Base-by-base conservation (phyloP, 2,797 vertebrate genomes). In the Hirundo rustica region DNA sequence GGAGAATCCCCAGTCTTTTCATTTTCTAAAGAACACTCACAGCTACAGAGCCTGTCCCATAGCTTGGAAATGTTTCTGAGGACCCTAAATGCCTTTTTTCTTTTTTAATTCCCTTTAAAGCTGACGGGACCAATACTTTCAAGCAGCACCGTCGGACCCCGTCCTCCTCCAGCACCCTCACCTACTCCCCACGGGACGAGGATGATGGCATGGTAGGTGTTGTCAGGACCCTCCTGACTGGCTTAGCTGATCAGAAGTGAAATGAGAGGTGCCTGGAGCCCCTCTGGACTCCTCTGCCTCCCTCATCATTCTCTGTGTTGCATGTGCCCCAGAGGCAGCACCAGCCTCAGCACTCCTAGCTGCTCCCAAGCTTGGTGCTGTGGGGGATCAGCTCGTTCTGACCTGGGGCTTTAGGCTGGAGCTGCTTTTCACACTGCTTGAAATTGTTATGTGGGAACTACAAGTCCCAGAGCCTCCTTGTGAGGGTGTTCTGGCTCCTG, bases 111-210 rank as follows among this genome's bases (percentile, higher is more conserved):
- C 79, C n/a, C 65, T 55, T 94, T 94, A 30, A 96, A 99, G 99
- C 98, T 30, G 99, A 99, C 26, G 98, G 98, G 44, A 97, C 98
- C 94, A 98, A 96, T 86, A 99, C 97, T 7, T 99, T 99, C 87
- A 99, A 99, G 79, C 99, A 99, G 97, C 99, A 99, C 73, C 98
- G 99, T 47, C 98, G 99, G 95, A 99, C 99, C 3, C 99, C 99
- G 2, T 99, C 99, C n/a, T 98, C 99, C 72, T 99, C 99, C 91
- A 99, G 99, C 98, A 99, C 99, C 9, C 98, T 99, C 16, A 98
- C 99, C 77, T 99, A 99, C 97, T 99, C 99, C 47, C 98, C 99
- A 1, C 98, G 99, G 4, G 99, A 99, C 2, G 99, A 99, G 23
- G 99, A 99, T 1, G 99, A 99, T 88, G 97, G 98, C 96, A 99